Percentiles rank a stretch among this genome's conserved stretches.
Evolutionary conservation across 2,888 invertebrate species (phyloP).

Genomic region (Phasia obesa): DNA sequence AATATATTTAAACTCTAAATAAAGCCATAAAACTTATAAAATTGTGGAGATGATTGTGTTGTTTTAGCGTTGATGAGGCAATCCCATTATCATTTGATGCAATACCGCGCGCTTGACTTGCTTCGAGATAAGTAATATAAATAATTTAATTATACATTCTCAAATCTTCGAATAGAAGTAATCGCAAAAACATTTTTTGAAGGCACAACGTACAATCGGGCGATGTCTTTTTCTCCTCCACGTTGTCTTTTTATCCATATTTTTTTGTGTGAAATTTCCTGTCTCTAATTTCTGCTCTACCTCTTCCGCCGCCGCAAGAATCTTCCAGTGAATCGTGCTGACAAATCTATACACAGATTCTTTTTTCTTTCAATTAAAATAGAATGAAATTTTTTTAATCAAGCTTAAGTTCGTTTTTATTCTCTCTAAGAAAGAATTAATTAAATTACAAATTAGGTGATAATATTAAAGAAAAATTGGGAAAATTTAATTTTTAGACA

Average conservation of each 20-base stretch:
- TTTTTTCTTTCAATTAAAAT: no score
- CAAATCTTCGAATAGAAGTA: conserved; percentile 54
- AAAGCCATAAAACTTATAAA: conserved; percentile 13
- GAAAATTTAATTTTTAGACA: no score
- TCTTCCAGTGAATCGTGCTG: no score
- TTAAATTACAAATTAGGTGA: no score
- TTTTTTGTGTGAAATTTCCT: no score
- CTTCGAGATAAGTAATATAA: conserved; percentile 59
- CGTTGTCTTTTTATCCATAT: conserved; percentile 26
- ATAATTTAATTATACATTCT: conserved; percentile 14
- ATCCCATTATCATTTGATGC: conserved; percentile 47
- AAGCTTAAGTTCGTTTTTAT: no score
- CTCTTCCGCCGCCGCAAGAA: no score
- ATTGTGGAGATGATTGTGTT: conserved; percentile 9
- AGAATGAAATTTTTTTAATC: no score
- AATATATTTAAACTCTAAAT: conserved; percentile 14
- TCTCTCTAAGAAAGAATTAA: no score
- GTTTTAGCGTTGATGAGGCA: conserved; percentile 61
- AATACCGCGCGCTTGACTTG: conserved; percentile 16
- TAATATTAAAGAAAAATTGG: no score
- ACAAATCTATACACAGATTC: no score
- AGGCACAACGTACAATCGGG: conserved; percentile 62
- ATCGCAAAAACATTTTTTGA: conserved; percentile 58
- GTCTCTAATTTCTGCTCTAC: no score
- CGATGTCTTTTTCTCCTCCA: conserved; percentile 58